Conservation (phyloP, 2,113 vertebrate genomes). For the Regulus satrapa region DNA sequence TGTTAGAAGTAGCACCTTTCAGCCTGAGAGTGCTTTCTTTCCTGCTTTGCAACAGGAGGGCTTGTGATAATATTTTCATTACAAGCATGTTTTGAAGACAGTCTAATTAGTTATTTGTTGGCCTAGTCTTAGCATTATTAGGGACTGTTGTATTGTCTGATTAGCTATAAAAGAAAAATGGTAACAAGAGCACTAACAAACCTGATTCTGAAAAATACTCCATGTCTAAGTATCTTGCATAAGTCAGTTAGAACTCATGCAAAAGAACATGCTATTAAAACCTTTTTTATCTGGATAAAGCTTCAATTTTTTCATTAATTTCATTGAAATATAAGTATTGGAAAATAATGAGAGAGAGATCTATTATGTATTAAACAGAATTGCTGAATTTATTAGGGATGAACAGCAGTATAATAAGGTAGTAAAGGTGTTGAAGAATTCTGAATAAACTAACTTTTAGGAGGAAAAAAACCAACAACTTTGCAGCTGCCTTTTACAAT, state of each 20-base stretch:
- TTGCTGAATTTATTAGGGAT: neutral
- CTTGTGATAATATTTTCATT: neutral
- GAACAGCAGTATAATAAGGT: neutral
- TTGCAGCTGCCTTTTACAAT: neutral
- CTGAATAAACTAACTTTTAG: neutral
- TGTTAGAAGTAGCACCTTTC: neutral
- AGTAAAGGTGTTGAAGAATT: neutral
- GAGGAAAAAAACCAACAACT: neutral
- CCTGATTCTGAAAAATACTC: neutral
- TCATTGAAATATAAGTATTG: neutral
- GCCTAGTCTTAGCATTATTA: neutral
- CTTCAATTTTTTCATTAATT: neutral
- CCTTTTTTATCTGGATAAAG: neutral
- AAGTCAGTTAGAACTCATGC: neutral
- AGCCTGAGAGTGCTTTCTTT: neutral
- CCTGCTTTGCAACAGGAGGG: neutral
- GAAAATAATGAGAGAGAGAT: neutral
- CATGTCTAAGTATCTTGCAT: neutral
- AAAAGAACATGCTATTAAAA: neutral
- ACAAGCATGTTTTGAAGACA: neutral
- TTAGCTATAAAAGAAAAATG: neutral
- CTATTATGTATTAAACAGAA: neutral
- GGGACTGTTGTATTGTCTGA: neutral
- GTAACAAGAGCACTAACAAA: neutral
- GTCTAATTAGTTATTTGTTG: neutral